Evolutionary conservation across 2,113 vertebrate genomes (phyloP), one percentile per base, ranked within the genome.

Genomic region (Tyrannus savana): DNA sequence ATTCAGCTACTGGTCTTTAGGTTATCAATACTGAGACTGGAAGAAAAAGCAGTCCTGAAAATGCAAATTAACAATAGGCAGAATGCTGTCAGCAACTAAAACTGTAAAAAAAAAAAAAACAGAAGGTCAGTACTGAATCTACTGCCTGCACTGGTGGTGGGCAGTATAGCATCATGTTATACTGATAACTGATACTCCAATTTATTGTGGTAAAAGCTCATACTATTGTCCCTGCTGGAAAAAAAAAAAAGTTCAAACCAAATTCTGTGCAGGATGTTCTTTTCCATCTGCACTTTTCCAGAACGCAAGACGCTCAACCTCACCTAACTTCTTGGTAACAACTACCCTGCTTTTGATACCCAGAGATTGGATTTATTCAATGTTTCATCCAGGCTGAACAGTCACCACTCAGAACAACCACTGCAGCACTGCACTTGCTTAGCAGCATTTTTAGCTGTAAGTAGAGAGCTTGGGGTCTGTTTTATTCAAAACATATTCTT

Each of bases 1-100:
- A 95, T 89, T 87, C 53, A 95, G 67, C 66, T 82, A 82, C 66
- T 22, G 66, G 64, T 8, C 81, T 86, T 94, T 53, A 90, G 25
- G 74, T 89, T 75, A 56, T 37, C n/a, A 37, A 78, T 41, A 82
- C 12, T 28, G 68, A 86, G 82, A 69, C 19, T 53, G 49, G 41
- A 91, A 64, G 60, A 79, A 64, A 67, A 72, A 12, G 89, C 18
- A 5, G 15, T 24, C 28, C 39, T 59, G 16, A 25, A 90, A 95
- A 37, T 42, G 33, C 35, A 50, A 49, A 56, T 49, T 52, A 80
- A 60, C 10, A 62, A 37, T 0, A 85, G 23, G 35, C 12, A 79
- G 30, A 79, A 72, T 27, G 33, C 27, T 47, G 19, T 50, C 28
- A 71, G 44, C 30, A 19, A 56, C 4, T 9, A 41, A 92, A 58